These are phyloP conservation scores for Bombus picipes DNA, from an alignment of 1,140 invertebrate genomes.

Conservation along the genomic window DNA sequence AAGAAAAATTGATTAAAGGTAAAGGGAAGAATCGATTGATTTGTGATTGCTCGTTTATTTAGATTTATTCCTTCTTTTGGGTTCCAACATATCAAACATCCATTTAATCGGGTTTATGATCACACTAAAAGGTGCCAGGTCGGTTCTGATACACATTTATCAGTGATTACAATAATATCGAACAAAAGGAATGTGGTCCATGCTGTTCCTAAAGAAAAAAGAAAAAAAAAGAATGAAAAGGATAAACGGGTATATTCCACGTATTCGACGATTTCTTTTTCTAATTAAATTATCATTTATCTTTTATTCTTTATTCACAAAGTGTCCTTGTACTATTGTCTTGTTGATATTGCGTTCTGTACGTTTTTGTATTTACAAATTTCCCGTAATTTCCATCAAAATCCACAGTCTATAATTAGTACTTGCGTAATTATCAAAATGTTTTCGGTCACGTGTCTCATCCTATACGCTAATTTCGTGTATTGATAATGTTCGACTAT, in stretches of 20 bases:
- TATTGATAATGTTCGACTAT: neutral
- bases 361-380: no score
- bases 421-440: neutral
- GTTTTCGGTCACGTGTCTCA: neutral
- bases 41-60: neutral
- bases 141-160: conserved; percentile 65
- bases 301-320: neutral
- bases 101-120: conserved; percentile 27
- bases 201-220: conserved; percentile 67
- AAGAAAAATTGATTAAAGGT: neutral
- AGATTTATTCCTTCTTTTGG: neutral
- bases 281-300: neutral
- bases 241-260: conserved; percentile 62
- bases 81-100: conserved; percentile 24
- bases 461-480: neutral
- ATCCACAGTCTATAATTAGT: neutral
- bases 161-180: conserved; percentile 47
- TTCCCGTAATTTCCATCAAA: no score
- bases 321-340: neutral
- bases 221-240: conserved; percentile 4
- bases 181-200: conserved; percentile 56
- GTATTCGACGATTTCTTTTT: conserved; percentile 28
- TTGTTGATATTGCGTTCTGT: no score
- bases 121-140: conserved; percentile 64
- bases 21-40: neutral